Percentiles rank a stretch among this genome's conserved stretches.
Conservation (phyloP, 2,113 vertebrate genomes). For the Brachirus orientalis region DNA sequence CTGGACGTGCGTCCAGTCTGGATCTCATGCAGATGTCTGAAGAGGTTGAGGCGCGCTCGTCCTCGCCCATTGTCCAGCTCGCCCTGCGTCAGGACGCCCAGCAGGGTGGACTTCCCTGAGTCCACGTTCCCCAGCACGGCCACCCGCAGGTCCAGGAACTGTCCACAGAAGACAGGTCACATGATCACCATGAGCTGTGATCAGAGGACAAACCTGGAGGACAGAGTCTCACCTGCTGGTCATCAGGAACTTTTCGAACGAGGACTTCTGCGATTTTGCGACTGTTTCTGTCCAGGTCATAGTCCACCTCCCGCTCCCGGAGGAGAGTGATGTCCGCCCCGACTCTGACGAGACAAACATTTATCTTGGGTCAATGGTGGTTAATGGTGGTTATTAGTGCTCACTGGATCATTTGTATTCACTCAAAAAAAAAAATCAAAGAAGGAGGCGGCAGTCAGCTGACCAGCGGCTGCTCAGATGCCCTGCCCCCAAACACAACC, state of each 20-base stretch:
- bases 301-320: slow-evolving; percentile 93
- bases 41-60: slow-evolving; percentile 94
- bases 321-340: slow-evolving; percentile 95
- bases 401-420: no score
- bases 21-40: slow-evolving; percentile 97
- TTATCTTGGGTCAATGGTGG: no score
- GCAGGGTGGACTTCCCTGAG: slow-evolving; percentile 93
- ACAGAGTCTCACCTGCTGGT: slow-evolving; percentile 89
- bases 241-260: slow-evolving; percentile 95
- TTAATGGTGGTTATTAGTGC: neutral
- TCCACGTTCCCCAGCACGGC: slow-evolving; percentile 96
- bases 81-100: slow-evolving; percentile 95
- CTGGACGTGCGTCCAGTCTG: slow-evolving; percentile 95
- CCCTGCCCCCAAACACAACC: no score
- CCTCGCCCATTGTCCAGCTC: slow-evolving; percentile 96
- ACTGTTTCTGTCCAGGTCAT: slow-evolving; percentile 84
- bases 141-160: slow-evolving; percentile 97
- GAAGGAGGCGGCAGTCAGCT: no score
- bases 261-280: slow-evolving; percentile 95
- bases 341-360: slow-evolving; percentile 80
- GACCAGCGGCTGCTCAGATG: no score
- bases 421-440: no score
- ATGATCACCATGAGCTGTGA: no score
- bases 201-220: neutral
- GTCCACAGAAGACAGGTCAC: neutral